A percentile compares a stretch with the other conserved stretches of the same genome.
These are phyloP conservation scores for Fragum whitleyi DNA, from an alignment of 2,888 invertebrate species.

Conservation along the genomic window DNA sequence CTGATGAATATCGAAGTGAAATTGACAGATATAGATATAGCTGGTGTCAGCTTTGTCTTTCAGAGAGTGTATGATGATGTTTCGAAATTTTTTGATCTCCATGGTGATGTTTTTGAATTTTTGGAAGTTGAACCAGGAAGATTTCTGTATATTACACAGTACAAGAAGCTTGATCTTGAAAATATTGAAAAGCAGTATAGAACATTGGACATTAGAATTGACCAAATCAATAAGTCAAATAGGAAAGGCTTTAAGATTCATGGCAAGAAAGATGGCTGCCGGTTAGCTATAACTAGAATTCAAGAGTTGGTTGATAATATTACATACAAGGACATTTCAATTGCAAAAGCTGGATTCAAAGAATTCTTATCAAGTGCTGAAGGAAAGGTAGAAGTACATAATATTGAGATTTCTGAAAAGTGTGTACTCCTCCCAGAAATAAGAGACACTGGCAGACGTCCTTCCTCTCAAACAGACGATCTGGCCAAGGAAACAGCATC, in stretches of 20 bases:
- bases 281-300: constrained; percentile 27
- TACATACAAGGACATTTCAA: constrained; percentile 28
- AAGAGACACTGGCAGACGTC: background rate
- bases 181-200: constrained; percentile 45
- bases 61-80: constrained; percentile 39
- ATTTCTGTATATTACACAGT: constrained; percentile 33
- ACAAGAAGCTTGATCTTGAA: constrained; percentile 31
- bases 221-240: background rate
- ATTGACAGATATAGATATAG: constrained; percentile 13
- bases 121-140: constrained; percentile 33
- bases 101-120: constrained; percentile 34
- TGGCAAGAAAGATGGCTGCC: constrained; percentile 55
- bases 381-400: constrained; percentile 21
- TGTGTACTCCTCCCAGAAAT: constrained; percentile 34
- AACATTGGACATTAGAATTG: constrained; percentile 30
- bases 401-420: constrained; percentile 45
- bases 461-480: background rate
- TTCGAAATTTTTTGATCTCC: constrained; percentile 45
- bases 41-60: constrained; percentile 27
- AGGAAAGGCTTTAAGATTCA: constrained; percentile 41
- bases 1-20: constrained; percentile 12
- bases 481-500: background rate
- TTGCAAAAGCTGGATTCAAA: constrained; percentile 28
- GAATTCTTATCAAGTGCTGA: constrained; percentile 29
- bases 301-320: constrained; percentile 38